Base-by-base conservation (phyloP, 2,797 vertebrate genomes). In the Erpetoichthys calabaricus region DNA sequence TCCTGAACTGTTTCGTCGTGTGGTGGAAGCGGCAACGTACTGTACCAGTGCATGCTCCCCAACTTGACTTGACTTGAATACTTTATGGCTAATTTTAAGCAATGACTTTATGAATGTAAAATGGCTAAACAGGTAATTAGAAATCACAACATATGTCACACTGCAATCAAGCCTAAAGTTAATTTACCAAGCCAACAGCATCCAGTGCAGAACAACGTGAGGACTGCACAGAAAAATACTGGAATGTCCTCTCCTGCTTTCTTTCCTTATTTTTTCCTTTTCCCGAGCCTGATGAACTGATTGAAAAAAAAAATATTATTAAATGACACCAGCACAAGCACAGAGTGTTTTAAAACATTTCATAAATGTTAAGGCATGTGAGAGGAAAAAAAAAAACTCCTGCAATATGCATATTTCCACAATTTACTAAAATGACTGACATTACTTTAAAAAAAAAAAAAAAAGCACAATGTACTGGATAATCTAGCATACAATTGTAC, bases 161-260 rank as follows among this genome's bases (percentile, higher is more conserved):
- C 9, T 47, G 6, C 7, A 49, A 49, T 49, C 7, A 49, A 49
- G n/a, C 3, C 47, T 49, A 49, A 49, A 49, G 7, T 4, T n/a
- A 44, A 1, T 80, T 60, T 76, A 92, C 91, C 89, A 83, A 89
- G 63, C 89, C 85, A 64, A 91, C 61, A 6, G 88, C 91, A 73
- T 92, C 90, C 68, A 91, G 72, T 3, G 87, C 67, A 1, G 78
- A 79, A 71, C 85, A 88, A 4, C 56, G 76, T 4, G 75, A 83
- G 57, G 86, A 72, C 46, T 68, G 65, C 1, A 79, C 5, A 59
- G 65, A 75, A 57, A 65, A 77, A 64, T 79, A 89, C 58, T 82
- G 77, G 63, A 78, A 88, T 1, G 75, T 84, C 57, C 70, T 74
- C 57, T 73, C 77, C 64, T 72, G 77, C 62, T 75, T 76, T 53